Percentiles rank a stretch among this genome's conserved stretches.
Conservation (phyloP, 2,797 vertebrate genomes). For the Hephaestus fuliginosus region DNA sequence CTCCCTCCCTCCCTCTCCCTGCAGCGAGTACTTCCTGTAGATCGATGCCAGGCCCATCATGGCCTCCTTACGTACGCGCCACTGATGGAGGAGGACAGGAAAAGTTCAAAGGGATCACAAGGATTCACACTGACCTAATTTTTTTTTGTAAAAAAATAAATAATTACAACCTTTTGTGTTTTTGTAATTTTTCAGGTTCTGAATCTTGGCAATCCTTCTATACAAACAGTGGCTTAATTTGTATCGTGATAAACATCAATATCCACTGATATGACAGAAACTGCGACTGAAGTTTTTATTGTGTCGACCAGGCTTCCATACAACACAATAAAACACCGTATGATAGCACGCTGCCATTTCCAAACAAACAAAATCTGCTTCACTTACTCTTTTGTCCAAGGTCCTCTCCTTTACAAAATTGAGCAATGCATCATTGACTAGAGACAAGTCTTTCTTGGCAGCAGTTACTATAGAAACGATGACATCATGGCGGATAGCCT, state of each 20-base stretch:
- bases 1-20: constrained; percentile 95
- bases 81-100: constrained; percentile 77
- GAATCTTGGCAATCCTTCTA: too few relatives aligned
- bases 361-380: not conserved
- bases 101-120: not conserved
- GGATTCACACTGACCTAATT: not conserved
- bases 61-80: constrained; percentile 98
- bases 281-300: not conserved
- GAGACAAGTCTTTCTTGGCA: constrained; percentile 96
- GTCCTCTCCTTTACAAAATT: constrained; percentile 98
- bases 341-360: not conserved
- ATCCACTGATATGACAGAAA: too few relatives aligned
- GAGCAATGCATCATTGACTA: constrained; percentile 96
- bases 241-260: too few relatives aligned
- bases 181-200: not conserved
- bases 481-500: constrained; percentile 97
- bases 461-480: constrained; percentile 99
- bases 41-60: constrained; percentile 99
- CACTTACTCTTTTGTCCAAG: constrained; percentile 95
- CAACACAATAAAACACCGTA: not conserved
- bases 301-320: not conserved
- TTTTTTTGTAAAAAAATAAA: not conserved
- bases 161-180: not conserved
- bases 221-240: too few relatives aligned
- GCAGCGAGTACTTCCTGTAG: constrained; percentile 97